These are phyloP conservation scores for Lymantria dispar DNA, from an alignment of 2,888 invertebrate genomes.

Conservation along the genomic window DNA sequence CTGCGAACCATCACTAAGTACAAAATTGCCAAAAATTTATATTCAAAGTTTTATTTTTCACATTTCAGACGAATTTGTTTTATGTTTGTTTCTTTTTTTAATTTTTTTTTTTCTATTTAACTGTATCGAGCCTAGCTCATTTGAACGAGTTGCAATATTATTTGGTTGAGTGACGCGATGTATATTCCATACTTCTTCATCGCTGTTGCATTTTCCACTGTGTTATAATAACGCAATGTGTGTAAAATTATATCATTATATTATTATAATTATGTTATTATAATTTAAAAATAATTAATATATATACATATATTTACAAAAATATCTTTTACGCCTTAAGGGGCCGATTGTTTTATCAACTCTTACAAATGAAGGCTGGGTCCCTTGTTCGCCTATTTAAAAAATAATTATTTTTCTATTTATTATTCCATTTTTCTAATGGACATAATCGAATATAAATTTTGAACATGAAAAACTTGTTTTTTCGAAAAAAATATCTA, in stretches of 20 bases:
- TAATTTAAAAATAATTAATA: not conserved
- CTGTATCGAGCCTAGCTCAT: constrained; percentile 44
- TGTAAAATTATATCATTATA: constrained; percentile 40
- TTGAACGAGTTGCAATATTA: constrained; percentile 43
- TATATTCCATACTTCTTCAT: constrained; percentile 45
- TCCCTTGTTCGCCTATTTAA: constrained; percentile 23
- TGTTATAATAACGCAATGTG: constrained; percentile 49
- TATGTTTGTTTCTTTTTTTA: constrained; percentile 30
- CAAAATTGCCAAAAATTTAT: constrained; percentile 80
- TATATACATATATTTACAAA: constrained; percentile 18
- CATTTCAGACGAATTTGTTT: constrained; percentile 43
- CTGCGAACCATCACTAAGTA: constrained; percentile 74
- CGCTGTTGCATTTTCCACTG: constrained; percentile 45
- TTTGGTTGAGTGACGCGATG: constrained; percentile 39
- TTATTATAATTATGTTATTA: constrained; percentile 7
- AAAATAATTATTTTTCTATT: constrained; percentile 39
- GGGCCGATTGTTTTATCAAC: constrained; percentile 30
- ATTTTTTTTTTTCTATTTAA: constrained; percentile 36
- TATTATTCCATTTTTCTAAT: constrained; percentile 46
- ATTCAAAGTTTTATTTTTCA: constrained; percentile 44
- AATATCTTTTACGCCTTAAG: constrained; percentile 27
- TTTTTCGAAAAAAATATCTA: constrained; percentile 22
- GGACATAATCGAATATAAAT: constrained; percentile 47
- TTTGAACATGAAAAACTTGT: constrained; percentile 18
- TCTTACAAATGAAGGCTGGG: constrained; percentile 22